Evolutionary conservation across 2,888 invertebrate genomes (phyloP).

Genomic region (Diploptera punctata): DNA sequence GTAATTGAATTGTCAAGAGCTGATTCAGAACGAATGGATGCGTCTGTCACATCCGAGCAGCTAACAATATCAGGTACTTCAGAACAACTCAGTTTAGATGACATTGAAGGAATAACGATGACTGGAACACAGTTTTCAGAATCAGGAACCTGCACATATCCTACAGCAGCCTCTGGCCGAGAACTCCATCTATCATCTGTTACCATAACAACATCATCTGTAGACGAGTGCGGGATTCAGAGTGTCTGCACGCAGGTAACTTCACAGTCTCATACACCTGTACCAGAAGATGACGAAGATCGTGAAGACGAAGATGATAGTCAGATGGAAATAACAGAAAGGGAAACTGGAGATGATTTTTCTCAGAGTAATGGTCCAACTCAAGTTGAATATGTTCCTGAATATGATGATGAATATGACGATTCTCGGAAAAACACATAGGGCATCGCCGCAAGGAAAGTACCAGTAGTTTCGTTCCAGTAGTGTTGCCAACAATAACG

Average conservation of each 20-base stretch:
- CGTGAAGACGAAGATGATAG: constrained; percentile 42
- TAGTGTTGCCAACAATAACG: constrained; percentile 44
- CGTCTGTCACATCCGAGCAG: constrained; percentile 49
- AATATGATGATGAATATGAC: constrained; percentile 55
- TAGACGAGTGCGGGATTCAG: constrained; percentile 58
- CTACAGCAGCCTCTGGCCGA: constrained; percentile 46
- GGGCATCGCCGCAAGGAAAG: constrained; percentile 66
- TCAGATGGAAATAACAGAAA: not conserved
- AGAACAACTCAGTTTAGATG: constrained; percentile 57
- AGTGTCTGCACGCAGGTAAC: constrained; percentile 63
- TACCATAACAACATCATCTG: constrained; percentile 59
- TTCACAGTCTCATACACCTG: constrained; percentile 53
- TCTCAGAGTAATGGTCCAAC: constrained; percentile 57
- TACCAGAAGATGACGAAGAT: constrained; percentile 44
- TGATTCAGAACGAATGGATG: constrained; percentile 56
- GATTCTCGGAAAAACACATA: constrained; percentile 50
- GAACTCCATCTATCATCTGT: constrained; percentile 56
- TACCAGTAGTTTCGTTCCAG: constrained; percentile 53
- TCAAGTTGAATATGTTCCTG: constrained; percentile 59
- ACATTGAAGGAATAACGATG: constrained; percentile 47
- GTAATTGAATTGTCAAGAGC: constrained; percentile 57
- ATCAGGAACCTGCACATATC: constrained; percentile 55
- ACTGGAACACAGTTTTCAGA: constrained; percentile 44
- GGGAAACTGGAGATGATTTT: constrained; percentile 36
- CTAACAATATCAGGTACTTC: constrained; percentile 55